A percentile compares a stretch with the other conserved stretches of the same genome.
Conservation (phyloP, 2,113 vertebrate species). For the Nyctereutes procyonoides region DNA sequence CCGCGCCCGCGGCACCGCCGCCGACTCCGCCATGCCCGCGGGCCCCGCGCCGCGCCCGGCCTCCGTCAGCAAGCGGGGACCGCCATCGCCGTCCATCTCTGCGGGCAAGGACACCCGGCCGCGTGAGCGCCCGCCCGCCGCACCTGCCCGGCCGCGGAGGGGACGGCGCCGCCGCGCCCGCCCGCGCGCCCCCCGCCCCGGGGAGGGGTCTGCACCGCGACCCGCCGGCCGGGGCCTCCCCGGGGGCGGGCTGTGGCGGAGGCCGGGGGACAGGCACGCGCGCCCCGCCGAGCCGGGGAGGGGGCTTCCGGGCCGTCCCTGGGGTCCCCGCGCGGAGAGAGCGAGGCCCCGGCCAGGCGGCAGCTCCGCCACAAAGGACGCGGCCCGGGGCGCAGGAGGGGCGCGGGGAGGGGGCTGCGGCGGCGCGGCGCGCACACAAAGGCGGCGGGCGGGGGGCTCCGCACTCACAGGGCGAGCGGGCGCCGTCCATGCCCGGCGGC, state of each 20-base stretch:
- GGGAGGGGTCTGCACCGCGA: neutral
- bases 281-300: neutral
- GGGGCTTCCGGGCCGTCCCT: neutral
- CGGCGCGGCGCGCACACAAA: conserved; percentile 78
- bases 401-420: conserved; percentile 73
- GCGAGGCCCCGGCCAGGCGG: neutral
- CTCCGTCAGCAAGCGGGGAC: conserved; percentile 87
- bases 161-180: conserved; percentile 51
- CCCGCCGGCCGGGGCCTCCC: neutral
- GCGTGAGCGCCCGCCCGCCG: conserved; percentile 66
- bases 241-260: neutral
- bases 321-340: neutral
- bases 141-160: conserved; percentile 68
- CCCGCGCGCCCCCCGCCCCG: conserved; percentile 32
- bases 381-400: conserved; percentile 44
- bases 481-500: conserved; percentile 75
- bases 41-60: conserved; percentile 86
- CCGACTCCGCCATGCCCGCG: conserved; percentile 85
- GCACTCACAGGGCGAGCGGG: conserved; percentile 80
- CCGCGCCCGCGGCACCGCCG: conserved; percentile 83
- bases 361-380: conserved; percentile 72
- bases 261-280: neutral
- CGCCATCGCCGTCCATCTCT: conserved; percentile 86
- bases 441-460: conserved; percentile 63
- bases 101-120: conserved; percentile 73